Evolutionary conservation across 2,797 vertebrate species (phyloP), one percentile per base, ranked within the genome.

Genomic region (Ambastaia sidthimunki): DNA sequence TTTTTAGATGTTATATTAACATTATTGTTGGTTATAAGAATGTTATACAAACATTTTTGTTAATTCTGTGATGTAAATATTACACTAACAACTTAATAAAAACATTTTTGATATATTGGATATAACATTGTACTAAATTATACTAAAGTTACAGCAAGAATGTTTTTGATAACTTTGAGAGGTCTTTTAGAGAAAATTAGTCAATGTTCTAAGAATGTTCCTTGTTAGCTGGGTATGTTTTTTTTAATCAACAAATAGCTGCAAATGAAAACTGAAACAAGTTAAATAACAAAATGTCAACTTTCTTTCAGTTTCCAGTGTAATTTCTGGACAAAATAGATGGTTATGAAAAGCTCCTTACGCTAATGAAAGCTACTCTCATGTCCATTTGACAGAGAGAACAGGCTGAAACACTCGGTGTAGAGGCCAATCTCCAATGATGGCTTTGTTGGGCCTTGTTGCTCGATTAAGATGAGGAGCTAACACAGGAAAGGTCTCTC

Each of bases 381-480:
- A 23, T 62, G 18, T 4, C 12, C 50, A 41, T 41, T 52, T 21
- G 59, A 19, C 25, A 37, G 62, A 13, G 50, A 57, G 67, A 84
- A 75, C 82, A 82, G 89, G 88, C 89, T 89, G 88, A 83, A 84
- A 87, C 79, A 86, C 81, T 65, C 85, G 89, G 85, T 87, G 86
- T 88, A 85, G 86, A 90, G 89, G 89, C 92, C n/a, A n/a, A 91
- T 93, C 92, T 92, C 93, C 92, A 94, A 95, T 94, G 93, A 93
- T 86, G 87, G 89, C 92, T 93, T 93, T 94, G 93, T 94, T 90
- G 87, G 90, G 90, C 90, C 92, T 92, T 92, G 92, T 91, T 92
- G 91, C 91, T 93, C 92, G 92, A 94, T 94, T 93, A 92, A 93
- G 93, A 93, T 92, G 91, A 90, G 93, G 90, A 89, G 92, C 89